Evolutionary conservation across 2,797 vertebrate genomes (phyloP).

Genomic region (Lepus townsendii): DNA sequence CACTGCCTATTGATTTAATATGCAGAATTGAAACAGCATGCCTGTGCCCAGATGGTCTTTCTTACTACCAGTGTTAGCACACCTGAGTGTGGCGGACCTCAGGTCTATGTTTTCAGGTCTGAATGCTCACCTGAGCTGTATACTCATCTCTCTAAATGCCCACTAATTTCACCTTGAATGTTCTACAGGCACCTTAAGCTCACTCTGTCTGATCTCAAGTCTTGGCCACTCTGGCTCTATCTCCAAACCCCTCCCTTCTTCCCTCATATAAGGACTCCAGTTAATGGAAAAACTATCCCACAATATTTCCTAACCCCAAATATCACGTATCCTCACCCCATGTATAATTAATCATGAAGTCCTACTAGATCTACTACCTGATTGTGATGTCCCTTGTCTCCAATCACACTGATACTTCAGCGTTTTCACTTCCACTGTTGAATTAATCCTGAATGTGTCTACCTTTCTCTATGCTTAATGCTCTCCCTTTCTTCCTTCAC

Average conservation of each 20-base stretch:
- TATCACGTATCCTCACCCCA: background rate
- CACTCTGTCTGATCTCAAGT: background rate
- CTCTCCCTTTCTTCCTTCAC: background rate
- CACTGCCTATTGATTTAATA: background rate
- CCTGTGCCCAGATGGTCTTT: background rate
- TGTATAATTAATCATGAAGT: background rate
- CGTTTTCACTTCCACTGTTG: background rate
- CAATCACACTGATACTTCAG: background rate
- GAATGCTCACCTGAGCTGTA: background rate
- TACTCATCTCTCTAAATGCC: background rate
- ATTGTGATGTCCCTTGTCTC: background rate
- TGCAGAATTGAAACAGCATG: background rate
- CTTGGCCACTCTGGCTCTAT: background rate
- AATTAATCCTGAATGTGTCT: background rate
- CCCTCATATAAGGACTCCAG: background rate
- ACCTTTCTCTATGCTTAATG: background rate
- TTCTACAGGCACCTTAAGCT: background rate
- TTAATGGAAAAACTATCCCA: constrained; percentile 8
- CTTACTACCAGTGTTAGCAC: background rate
- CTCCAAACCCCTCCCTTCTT: background rate
- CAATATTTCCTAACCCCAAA: background rate
- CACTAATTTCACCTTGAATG: background rate
- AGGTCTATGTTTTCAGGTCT: background rate
- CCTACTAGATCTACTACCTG: background rate
- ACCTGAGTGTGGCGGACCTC: background rate